Conservation (phyloP, 2,797 vertebrate genomes). For the Melanotaenia nigrans region DNA sequence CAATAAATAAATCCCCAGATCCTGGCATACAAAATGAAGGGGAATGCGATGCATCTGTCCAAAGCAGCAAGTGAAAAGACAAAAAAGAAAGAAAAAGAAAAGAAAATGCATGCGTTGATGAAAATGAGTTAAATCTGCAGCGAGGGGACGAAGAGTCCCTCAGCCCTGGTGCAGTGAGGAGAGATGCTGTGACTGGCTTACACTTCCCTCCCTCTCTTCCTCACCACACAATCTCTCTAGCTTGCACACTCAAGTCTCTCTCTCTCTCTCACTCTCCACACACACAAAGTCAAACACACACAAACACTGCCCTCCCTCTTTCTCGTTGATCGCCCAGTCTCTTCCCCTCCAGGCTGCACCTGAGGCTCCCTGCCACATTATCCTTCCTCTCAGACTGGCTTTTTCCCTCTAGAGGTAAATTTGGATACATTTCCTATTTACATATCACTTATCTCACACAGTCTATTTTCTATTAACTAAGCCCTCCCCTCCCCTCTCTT, state of each 20-base stretch:
- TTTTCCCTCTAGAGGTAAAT: constrained; percentile 80
- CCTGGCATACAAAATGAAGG: constrained; percentile 27
- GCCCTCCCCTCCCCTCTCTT: not conserved
- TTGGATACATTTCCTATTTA: constrained; percentile 82
- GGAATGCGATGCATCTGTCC: constrained; percentile 51
- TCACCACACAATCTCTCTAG: constrained; percentile 66
- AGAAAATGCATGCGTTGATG: constrained; percentile 72
- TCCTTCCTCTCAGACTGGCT: constrained; percentile 64
- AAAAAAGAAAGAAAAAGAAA: constrained; percentile 54
- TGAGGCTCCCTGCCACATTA: constrained; percentile 82
- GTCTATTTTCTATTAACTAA: constrained; percentile 63
- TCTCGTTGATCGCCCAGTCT: constrained; percentile 60
- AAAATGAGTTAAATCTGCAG: constrained; percentile 77
- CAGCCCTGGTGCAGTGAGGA: constrained; percentile 83
- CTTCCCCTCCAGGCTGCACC: constrained; percentile 85
- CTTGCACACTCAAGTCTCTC: constrained; percentile 66
- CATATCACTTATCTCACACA: constrained; percentile 74
- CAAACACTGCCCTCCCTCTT: constrained; percentile 42
- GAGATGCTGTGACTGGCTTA: constrained; percentile 87
- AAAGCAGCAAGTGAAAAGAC: constrained; percentile 54
- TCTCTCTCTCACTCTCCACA: constrained; percentile 54
- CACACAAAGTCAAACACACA: constrained; percentile 32
- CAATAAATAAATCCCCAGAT: constrained; percentile 56
- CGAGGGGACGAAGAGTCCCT: constrained; percentile 77
- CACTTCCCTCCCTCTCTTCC: constrained; percentile 76